Percentiles rank a stretch among this genome's conserved stretches.
Evolutionary conservation across 2,797 vertebrate species (phyloP).

Genomic region (Capromys pilorides): DNA sequence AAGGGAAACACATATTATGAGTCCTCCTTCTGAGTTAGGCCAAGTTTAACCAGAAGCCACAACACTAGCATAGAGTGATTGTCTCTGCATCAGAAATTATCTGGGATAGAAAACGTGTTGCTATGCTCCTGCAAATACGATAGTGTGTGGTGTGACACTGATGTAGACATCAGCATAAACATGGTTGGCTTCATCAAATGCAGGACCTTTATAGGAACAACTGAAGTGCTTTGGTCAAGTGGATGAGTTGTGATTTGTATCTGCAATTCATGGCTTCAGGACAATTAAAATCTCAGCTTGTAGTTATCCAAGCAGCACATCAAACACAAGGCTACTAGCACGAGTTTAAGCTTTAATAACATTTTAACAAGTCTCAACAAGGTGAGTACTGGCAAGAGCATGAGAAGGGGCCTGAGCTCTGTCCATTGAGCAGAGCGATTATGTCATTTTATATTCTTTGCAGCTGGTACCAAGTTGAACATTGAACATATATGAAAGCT

Average conservation of each 20-base stretch:
- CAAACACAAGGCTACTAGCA: background rate
- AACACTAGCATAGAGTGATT: background rate
- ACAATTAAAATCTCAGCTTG: slow-evolving; percentile 8
- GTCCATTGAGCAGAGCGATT: background rate
- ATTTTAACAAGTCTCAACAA: background rate
- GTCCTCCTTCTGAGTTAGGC: background rate
- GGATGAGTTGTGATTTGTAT: slow-evolving; percentile 51
- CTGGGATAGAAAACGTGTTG: background rate
- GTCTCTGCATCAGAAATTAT: background rate
- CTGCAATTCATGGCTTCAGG: background rate
- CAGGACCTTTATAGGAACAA: background rate
- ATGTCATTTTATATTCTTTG: background rate
- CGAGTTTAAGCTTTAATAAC: background rate
- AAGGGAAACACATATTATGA: background rate
- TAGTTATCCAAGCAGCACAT: slow-evolving; percentile 58
- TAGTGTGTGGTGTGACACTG: background rate
- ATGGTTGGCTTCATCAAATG: slow-evolving; percentile 55
- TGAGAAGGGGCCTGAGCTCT: background rate
- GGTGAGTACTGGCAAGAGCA: background rate
- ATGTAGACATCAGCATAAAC: background rate
- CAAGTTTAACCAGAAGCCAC: background rate
- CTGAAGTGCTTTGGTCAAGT: slow-evolving; percentile 61
- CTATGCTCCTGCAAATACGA: background rate
- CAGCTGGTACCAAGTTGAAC: background rate
- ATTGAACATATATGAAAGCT: background rate